phyloP scores from a whole-genome alignment of 1,140 invertebrate species.

The Ostrea edulis region DNA sequence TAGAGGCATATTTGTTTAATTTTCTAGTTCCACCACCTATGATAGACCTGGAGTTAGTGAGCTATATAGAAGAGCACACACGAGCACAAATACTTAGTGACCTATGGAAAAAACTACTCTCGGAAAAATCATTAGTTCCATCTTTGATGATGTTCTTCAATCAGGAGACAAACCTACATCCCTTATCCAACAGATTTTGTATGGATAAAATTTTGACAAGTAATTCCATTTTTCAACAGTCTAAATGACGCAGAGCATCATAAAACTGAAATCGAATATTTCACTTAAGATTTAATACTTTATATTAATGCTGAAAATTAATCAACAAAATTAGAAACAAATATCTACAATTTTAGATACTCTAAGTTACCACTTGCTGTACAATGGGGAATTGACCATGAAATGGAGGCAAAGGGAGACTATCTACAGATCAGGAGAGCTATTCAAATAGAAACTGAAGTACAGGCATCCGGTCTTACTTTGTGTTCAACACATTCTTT shows the following conservation, averaged over 20 bases:
- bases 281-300: background rate
- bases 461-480: background rate
- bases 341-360: background rate
- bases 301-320: background rate
- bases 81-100: background rate
- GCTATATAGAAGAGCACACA: background rate
- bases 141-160: no score
- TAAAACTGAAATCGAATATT: background rate
- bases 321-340: background rate
- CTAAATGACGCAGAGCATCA: background rate
- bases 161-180: constrained; percentile 3
- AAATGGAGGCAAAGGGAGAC: background rate
- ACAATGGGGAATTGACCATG: constrained; percentile 34
- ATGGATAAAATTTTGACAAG: constrained; percentile 22
- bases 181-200: constrained; percentile 5
- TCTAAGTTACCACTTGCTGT: background rate
- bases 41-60: background rate
- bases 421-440: background rate
- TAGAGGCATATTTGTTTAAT: no score
- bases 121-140: no score
- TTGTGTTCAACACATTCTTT: no score
- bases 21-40: no score
- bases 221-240: background rate
- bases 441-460: background rate
- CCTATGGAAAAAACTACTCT: no score